These are phyloP conservation scores for Temnothorax unifasciatus DNA, from an alignment of 2,888 invertebrate species.

Conservation along the genomic window DNA sequence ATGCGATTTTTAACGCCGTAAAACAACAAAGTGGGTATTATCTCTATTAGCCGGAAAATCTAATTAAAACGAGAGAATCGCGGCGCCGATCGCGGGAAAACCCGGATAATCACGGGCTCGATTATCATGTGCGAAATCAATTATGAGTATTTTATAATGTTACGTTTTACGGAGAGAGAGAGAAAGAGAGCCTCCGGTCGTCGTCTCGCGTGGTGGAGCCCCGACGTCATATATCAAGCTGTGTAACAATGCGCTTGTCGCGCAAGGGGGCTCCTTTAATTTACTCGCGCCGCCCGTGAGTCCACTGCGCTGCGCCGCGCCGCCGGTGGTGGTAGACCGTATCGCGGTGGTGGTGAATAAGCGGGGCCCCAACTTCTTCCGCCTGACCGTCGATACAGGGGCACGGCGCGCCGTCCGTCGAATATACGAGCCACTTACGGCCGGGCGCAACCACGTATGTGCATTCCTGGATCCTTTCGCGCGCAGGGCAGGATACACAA, in stretches of 20 bases:
- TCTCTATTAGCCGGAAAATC: slow-evolving; percentile 36
- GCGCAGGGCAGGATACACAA: slow-evolving; percentile 52
- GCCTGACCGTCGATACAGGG: slow-evolving; percentile 58
- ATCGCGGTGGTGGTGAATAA: slow-evolving; percentile 29
- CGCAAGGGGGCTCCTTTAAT: slow-evolving; percentile 37
- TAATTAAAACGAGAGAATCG: slow-evolving; percentile 51
- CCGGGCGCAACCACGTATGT: slow-evolving; percentile 53
- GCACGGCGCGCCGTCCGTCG: slow-evolving; percentile 58
- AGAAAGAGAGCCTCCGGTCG: too few relatives aligned
- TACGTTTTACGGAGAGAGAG: slow-evolving; percentile 3
- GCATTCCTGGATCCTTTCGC: slow-evolving; percentile 66
- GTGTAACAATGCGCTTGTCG: slow-evolving; percentile 54
- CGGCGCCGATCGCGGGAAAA: slow-evolving; percentile 38
- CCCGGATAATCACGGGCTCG: background rate
- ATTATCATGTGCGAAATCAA: slow-evolving; percentile 52
- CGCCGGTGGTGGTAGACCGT: slow-evolving; percentile 45
- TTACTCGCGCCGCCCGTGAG: slow-evolving; percentile 50
- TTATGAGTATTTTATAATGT: slow-evolving; percentile 21
- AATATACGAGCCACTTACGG: slow-evolving; percentile 75
- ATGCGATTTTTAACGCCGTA: slow-evolving; percentile 42
- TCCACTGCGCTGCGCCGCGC: background rate
- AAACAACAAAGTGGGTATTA: slow-evolving; percentile 45
- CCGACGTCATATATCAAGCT: slow-evolving; percentile 26
- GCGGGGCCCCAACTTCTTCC: slow-evolving; percentile 59
- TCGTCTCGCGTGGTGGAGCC: background rate